Evolutionary conservation across 2,113 vertebrate species (phyloP), one percentile per base, ranked within the genome.

Genomic region (Ictalurus punctatus): DNA sequence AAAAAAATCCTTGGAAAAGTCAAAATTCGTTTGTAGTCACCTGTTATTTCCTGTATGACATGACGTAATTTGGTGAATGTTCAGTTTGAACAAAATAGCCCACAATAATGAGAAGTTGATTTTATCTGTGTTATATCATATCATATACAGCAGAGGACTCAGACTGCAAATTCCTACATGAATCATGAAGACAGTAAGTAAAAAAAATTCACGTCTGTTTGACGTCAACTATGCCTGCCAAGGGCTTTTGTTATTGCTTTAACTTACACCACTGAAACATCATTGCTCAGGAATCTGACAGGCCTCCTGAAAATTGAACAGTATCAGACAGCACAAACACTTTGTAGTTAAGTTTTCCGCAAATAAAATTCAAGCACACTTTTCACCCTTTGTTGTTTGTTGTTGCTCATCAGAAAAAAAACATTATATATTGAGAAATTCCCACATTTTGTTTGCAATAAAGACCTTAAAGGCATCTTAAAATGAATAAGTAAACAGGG

Each of bases 251-350:
- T 85, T 88, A 79, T 85, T 34, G 74, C 34, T 2, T 67, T 87
- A 34, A 19, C 87, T 83, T 83, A 82, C 48, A 7, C 69, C 19
- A 59, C 59, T 67, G 44, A 88, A 88, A 69, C 34, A 63, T 83
- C 58, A 86, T 85, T 90, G 78, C 87, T 86, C 87, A 86, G 30
- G 63, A 84, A 14, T 61, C 23, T 88, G 83, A 88, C 89, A 87
- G 86, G 27, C 48, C 59, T 86, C 48, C 69, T 73, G 67, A 85
- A 67, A 56, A 17, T 52, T 13, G 21, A 83, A 61, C 25, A 85
- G 54, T 37, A 80, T 48, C 54, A 52, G 23, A 30, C 13, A 80
- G 78, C 23, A 27, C 74, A 69, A 87, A 83, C 34, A 78, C 54
- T 82, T 81, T 65, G 44, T 44, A 6, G 34, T 86, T 4, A 54